Conservation (phyloP, 2,888 invertebrate genomes). For the Taphrorychus bicolor region DNA sequence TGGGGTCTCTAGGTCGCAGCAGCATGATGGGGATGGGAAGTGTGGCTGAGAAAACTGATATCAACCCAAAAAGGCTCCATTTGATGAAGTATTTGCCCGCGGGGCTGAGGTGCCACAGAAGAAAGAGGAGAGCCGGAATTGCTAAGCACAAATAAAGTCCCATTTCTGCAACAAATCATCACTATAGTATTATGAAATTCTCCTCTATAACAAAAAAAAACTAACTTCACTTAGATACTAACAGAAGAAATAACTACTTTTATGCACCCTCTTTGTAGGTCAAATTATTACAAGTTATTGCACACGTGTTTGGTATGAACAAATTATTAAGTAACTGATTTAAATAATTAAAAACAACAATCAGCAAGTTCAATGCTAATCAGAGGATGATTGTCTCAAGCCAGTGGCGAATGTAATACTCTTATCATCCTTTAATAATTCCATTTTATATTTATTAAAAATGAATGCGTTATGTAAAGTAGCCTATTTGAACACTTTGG, state of each 20-base stretch:
- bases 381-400: not conserved
- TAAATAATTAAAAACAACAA: not conserved
- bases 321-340: not conserved
- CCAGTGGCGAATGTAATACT: no score
- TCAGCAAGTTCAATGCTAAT: not conserved
- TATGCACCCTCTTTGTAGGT: not conserved
- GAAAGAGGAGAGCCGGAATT: slow-evolving; percentile 41
- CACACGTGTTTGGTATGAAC: not conserved
- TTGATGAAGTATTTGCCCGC: slow-evolving; percentile 76
- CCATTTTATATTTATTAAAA: no score
- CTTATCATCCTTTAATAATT: no score
- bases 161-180: slow-evolving; percentile 37
- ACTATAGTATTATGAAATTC: not conserved
- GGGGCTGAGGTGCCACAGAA: slow-evolving; percentile 65
- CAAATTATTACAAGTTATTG: not conserved
- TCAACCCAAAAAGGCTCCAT: slow-evolving; percentile 69
- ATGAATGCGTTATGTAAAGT: no score
- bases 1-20: slow-evolving; percentile 73
- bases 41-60: slow-evolving; percentile 66
- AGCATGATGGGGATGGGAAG: slow-evolving; percentile 79
- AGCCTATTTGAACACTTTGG: no score
- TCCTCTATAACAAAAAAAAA: no score
- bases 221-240: no score
- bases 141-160: slow-evolving; percentile 41
- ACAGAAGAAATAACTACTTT: not conserved